These are phyloP conservation scores for Unio delphinus DNA, from an alignment of 2,888 invertebrate species.

Conservation along the genomic window DNA sequence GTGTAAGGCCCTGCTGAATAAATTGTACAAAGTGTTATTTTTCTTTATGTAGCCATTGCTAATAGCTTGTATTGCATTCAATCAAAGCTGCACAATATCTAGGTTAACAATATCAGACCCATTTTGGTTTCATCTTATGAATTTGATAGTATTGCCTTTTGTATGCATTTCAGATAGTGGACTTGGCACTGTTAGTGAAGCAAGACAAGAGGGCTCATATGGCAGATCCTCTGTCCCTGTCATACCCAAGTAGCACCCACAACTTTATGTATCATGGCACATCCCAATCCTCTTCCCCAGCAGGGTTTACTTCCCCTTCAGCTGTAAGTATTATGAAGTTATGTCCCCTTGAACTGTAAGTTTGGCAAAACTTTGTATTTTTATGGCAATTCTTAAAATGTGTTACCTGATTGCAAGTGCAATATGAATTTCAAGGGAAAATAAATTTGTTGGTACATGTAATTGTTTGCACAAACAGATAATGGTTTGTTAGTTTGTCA, in stretches of 20 bases:
- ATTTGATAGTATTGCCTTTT: neutral
- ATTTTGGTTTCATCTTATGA: neutral
- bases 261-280: conserved; percentile 32
- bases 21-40: no score
- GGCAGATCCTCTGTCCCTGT: conserved; percentile 61
- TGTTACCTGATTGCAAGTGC: neutral
- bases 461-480: no score
- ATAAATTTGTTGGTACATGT: no score
- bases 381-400: conserved; percentile 35
- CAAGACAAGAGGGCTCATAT: conserved; percentile 75
- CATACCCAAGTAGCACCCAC: conserved; percentile 53
- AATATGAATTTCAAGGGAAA: no score
- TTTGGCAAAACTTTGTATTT: conserved; percentile 14
- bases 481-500: no score
- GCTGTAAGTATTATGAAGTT: conserved; percentile 13
- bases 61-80: no score
- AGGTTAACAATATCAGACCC: no score
- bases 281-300: conserved; percentile 5
- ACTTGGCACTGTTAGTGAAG: conserved; percentile 85
- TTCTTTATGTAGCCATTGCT: no score
- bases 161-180: conserved; percentile 77
- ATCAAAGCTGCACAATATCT: no score
- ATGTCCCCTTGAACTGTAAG: no score
- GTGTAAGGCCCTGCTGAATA: no score
- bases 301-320: conserved; percentile 24